Percentiles rank a stretch among this genome's conserved stretches.
These are phyloP conservation scores for Isaurus tuberculatus DNA, from an alignment of 92 coral and sea anemone genomes.

Conservation along the genomic window DNA sequence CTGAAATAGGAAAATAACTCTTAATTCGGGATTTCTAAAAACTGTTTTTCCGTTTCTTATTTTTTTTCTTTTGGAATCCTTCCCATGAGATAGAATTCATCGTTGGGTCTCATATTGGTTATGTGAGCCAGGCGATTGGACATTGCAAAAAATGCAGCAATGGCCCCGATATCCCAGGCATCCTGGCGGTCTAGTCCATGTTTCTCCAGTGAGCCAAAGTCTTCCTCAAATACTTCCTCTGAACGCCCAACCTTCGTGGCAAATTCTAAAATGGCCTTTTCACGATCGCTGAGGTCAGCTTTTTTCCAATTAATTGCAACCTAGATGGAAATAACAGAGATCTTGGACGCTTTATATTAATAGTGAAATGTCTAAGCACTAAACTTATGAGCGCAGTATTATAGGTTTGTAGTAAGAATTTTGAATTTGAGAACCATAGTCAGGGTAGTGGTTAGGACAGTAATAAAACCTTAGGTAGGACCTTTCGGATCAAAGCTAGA, in stretches of 20 bases:
- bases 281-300: conserved; percentile 88
- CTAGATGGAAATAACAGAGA: conserved; percentile 15
- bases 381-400: too few relatives aligned
- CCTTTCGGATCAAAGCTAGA: too few relatives aligned
- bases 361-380: too few relatives aligned
- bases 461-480: too few relatives aligned
- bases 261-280: conserved; percentile 88
- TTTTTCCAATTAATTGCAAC: conserved; percentile 87
- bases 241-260: conserved; percentile 81
- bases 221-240: conserved; percentile 77
- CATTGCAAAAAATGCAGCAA: conserved; percentile 94
- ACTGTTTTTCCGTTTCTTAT: background rate
- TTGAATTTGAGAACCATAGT: too few relatives aligned
- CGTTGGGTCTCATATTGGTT: conserved; percentile 91
- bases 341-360: too few relatives aligned
- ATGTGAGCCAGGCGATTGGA: conserved; percentile 94
- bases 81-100: conserved; percentile 89
- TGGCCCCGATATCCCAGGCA: conserved; percentile 96
- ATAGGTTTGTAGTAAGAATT: too few relatives aligned
- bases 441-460: too few relatives aligned
- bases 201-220: conserved; percentile 71
- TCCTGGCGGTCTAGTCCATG: conserved; percentile 83
- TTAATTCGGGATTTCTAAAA: too few relatives aligned
- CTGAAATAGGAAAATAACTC: too few relatives aligned
- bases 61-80: conserved; percentile 71